Evolutionary conservation across 2,888 invertebrate genomes (phyloP), one percentile per base, ranked within the genome.

Genomic region (Parnassius mnemosyne): DNA sequence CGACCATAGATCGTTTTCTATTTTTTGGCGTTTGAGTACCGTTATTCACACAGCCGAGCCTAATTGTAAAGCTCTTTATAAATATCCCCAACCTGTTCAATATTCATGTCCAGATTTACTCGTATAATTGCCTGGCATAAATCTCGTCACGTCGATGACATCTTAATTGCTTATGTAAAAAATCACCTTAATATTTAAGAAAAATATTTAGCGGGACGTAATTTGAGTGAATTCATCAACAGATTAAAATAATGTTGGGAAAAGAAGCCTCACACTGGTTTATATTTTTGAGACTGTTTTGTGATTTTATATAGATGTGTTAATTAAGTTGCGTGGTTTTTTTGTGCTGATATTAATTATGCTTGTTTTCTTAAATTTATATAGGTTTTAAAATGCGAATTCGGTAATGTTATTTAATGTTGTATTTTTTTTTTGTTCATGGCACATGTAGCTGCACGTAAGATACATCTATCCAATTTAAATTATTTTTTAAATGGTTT

Each of bases 81-180:
- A 83, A 83, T 83, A 82, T 86, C 83, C 74, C 74, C 73, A 67
- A 66, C 66, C 76, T 78, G 79, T 84, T 89, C 83, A 87, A 87
- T 88, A 88, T 88, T 88, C 85, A 87, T 84, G 85, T 83, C 72
- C 72, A 81, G 80, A 87, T 85, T 86, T 83, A 76, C 76, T 72
- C 74, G 76, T 82, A 83, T 89, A 87, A 89, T 89, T 87, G 85
- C 86, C 80, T 77, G 81, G 78, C 83, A 87, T 88, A 87, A 88
- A 89, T 89, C 81, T 83, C 75, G 81, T 81, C 78, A 76, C 80
- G 72, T 74, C 81, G 85, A 84, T 85, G 89, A 89, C 89, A 85
- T 88, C 87, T 90, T 89, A 89, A 89, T 89, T 88, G 85, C 81
- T 68, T 72, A 71, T 69, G 72, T 81, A 79, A 87, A 84, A 84